These are phyloP conservation scores for Loxodonta africana DNA, from an alignment of 2,113 vertebrate species.

Conservation along the genomic window DNA sequence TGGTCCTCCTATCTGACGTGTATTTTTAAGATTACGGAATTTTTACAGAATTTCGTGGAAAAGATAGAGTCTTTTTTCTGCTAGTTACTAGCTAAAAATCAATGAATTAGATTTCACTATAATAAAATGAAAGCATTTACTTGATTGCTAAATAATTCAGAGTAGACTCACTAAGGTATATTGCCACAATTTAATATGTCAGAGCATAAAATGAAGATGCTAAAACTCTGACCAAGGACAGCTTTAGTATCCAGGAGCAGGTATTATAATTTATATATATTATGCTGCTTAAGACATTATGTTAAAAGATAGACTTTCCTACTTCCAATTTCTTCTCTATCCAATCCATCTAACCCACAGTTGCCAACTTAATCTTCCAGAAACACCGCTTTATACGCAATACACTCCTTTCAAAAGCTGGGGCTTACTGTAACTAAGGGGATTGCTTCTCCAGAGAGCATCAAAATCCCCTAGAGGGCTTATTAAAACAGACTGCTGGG, in stretches of 20 bases:
- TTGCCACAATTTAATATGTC: conserved; percentile 52
- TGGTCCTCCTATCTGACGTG: not conserved
- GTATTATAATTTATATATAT: conserved; percentile 59
- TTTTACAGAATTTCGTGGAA: conserved; percentile 66
- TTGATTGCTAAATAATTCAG: conserved; percentile 66
- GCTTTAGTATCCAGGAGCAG: conserved; percentile 69
- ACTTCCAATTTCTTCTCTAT: conserved; percentile 9
- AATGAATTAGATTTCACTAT: conserved; percentile 63
- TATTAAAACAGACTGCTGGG: not conserved
- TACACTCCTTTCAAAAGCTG: not conserved
- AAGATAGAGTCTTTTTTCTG: not conserved
- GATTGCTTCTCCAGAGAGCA: not conserved
- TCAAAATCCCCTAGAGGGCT: not conserved
- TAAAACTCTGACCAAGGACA: conserved; percentile 61
- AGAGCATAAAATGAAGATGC: conserved; percentile 47
- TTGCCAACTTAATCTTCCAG: conserved; percentile 44
- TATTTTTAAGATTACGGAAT: conserved; percentile 53
- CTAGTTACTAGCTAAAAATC: conserved; percentile 27
- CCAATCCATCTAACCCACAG: conserved; percentile 8
- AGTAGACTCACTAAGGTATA: conserved; percentile 58
- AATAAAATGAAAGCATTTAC: conserved; percentile 66
- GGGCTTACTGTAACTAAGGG: not conserved
- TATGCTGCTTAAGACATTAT: conserved; percentile 58
- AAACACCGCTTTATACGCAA: not conserved
- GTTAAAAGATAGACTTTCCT: conserved; percentile 54